Evolutionary conservation across 2,888 invertebrate genomes (phyloP).

Genomic region (Tridacna gigas): DNA sequence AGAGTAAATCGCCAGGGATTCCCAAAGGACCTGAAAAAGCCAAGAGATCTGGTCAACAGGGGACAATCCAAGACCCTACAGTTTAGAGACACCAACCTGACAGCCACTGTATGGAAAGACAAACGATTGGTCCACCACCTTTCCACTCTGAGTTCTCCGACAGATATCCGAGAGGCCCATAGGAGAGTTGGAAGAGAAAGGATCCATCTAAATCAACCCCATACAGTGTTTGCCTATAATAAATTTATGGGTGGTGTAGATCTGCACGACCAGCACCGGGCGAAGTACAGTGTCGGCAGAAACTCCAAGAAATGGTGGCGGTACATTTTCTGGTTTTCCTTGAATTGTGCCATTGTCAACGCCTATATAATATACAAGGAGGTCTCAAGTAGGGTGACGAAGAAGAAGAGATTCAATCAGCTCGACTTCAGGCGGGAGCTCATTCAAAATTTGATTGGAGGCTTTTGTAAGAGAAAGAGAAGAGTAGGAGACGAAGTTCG

Average conservation of each 20-base stretch:
- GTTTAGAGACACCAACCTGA: slow-evolving; percentile 15
- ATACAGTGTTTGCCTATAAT: slow-evolving; percentile 29
- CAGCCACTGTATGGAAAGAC: no score
- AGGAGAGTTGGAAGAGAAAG: slow-evolving; percentile 21
- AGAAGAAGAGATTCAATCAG: slow-evolving; percentile 10
- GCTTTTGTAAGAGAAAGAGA: slow-evolving; percentile 30
- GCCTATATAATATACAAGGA: slow-evolving; percentile 35
- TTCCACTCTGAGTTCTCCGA: slow-evolving; percentile 26
- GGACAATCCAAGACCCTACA: slow-evolving; percentile 35
- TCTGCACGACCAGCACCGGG: slow-evolving; percentile 36
- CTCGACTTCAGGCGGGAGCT: slow-evolving; percentile 36
- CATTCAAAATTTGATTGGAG: slow-evolving; percentile 26
- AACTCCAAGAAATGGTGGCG: slow-evolving; percentile 35
- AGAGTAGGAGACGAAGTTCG: neutral
- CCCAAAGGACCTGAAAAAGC: slow-evolving; percentile 14
- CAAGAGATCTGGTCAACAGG: no score
- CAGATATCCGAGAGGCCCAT: neutral
- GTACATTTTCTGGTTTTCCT: slow-evolving; percentile 36
- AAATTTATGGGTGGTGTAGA: slow-evolving; percentile 51
- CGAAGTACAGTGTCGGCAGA: slow-evolving; percentile 31
- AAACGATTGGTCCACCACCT: no score
- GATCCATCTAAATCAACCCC: slow-evolving; percentile 13
- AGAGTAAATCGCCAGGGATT: slow-evolving; percentile 32
- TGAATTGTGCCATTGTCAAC: slow-evolving; percentile 43
- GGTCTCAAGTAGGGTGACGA: slow-evolving; percentile 13